Base-by-base conservation (phyloP, 2,888 invertebrate species). In the Zaprionus lineosus region DNA sequence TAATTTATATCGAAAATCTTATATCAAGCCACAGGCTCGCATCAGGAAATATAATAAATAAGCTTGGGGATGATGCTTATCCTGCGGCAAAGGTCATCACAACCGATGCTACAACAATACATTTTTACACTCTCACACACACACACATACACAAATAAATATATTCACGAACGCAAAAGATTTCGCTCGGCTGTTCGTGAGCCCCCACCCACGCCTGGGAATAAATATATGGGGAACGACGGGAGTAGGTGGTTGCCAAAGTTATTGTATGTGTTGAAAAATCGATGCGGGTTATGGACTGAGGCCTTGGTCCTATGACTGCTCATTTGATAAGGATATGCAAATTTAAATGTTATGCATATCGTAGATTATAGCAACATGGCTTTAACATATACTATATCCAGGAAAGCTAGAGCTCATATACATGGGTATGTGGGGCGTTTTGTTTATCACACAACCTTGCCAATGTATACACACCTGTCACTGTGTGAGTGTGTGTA, bases 71-170 rank as follows among this genome's bases (percentile, higher is more conserved):
- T 41, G 51, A 21, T 18, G 52, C 24, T 55, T 71, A 65, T 66
- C 66, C 72, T 71, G 55, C 26, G 66, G 15, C 55, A 71, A 68
- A 68, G 68, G 68, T 68, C 68, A 71, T 46, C 46, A 56, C 16
- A 52, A 44, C 31, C 29, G 37, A 39, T 19, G 39, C 21, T n/a
- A n/a, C n/a, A n/a, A n/a, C n/a, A n/a, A n/a, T n/a, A n/a, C n/a
- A n/a, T n/a, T n/a, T n/a, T n/a, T n/a, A 6, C 9, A 9, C 15
- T n/a, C n/a, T n/a, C 26, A 31, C 34, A 18, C 36, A 41, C 34
- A 12, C 24, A 28, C 36, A 29, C 28, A 41, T 12, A 28, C 11
- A 26, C 33, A 12, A n/a, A n/a, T n/a, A n/a, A n/a, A n/a, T n/a
- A n/a, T n/a, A n/a, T n/a, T n/a, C n/a, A n/a, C n/a, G n/a, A n/a